Evolutionary conservation across 1,140 invertebrate species (phyloP).

Genomic region (Cyclina sinensis): DNA sequence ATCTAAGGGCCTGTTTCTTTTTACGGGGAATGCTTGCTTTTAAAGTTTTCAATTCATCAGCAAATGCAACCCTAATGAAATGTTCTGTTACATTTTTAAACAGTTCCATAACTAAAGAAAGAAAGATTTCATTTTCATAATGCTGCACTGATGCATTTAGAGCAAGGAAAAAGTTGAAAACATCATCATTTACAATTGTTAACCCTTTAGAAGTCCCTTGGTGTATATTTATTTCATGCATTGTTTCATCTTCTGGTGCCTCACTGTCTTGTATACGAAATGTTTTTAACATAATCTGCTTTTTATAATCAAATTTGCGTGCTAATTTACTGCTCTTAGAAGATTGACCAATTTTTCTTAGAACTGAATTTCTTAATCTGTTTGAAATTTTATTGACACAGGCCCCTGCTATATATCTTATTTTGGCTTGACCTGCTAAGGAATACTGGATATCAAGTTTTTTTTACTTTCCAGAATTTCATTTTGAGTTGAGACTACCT

Average conservation of each 20-base stretch:
- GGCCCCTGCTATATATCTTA: not conserved
- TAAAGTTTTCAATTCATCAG: not conserved
- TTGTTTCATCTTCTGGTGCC: not conserved
- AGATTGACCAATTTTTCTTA: not conserved
- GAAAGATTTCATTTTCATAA: too few species aligned
- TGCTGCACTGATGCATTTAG: not conserved
- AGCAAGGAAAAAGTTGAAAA: not conserved
- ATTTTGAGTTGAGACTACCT: not conserved
- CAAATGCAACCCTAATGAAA: too few species aligned
- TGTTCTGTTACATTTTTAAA: too few species aligned
- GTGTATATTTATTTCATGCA: not conserved
- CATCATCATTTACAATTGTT: not conserved
- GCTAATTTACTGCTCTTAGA: not conserved
- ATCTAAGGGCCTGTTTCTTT: slow-evolving; percentile 65
- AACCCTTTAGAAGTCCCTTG: not conserved
- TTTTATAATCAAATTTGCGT: not conserved
- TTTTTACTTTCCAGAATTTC: too few species aligned
- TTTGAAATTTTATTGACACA: not conserved
- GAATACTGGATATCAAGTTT: not conserved
- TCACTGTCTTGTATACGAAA: not conserved
- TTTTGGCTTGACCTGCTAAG: not conserved
- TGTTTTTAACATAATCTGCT: not conserved
- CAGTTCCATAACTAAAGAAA: too few species aligned
- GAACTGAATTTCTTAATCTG: not conserved
- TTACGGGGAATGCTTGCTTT: slow-evolving; percentile 53